Conservation (phyloP, 2,113 vertebrate genomes). For the Pipra filicauda region DNA sequence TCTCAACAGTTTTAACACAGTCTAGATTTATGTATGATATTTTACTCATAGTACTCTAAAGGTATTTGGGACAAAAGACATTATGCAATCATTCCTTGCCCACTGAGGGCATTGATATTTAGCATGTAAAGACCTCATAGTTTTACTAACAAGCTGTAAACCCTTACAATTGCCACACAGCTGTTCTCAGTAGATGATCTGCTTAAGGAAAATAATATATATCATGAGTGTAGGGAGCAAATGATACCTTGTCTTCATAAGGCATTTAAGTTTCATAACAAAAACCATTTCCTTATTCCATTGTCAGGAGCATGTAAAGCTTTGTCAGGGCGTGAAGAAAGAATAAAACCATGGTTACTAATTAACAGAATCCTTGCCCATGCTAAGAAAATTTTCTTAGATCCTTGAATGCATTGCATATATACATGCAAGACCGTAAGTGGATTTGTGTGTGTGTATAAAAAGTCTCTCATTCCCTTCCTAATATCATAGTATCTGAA, state of each 20-base stretch:
- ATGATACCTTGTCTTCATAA: background rate
- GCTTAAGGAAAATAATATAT: background rate
- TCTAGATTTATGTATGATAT: background rate
- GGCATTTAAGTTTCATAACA: background rate
- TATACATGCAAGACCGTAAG: fast-evolving
- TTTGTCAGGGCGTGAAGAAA: background rate
- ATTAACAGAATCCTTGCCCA: background rate
- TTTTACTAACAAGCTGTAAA: background rate
- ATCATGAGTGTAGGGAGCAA: background rate
- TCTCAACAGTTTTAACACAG: background rate
- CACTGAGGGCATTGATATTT: background rate
- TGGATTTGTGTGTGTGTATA: background rate
- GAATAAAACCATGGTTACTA: background rate
- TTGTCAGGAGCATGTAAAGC: background rate
- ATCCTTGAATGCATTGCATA: background rate
- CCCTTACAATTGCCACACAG: background rate
- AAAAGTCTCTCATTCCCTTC: background rate
- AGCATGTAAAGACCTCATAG: background rate
- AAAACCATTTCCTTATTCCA: background rate
- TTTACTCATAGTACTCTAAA: background rate
- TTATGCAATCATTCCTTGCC: background rate
- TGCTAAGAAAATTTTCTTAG: background rate
- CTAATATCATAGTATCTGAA: background rate
- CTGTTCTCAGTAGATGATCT: background rate
- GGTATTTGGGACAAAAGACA: background rate